These are phyloP conservation scores for Melanotus villosus DNA, from an alignment of 2,888 invertebrate genomes.

Conservation along the genomic window DNA sequence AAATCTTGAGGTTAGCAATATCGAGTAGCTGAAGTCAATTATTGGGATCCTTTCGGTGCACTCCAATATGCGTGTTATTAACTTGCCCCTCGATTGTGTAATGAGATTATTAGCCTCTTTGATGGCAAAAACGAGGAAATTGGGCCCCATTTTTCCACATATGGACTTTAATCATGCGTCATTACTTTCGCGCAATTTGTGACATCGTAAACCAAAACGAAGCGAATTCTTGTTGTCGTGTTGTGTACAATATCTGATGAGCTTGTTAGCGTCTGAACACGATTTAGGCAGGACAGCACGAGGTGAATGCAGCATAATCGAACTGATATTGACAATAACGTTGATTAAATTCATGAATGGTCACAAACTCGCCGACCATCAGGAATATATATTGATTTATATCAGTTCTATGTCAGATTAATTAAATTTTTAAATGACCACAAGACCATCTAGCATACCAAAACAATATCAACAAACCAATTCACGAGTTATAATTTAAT, in stretches of 20 bases:
- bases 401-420: constrained; percentile 43
- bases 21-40: constrained; percentile 27
- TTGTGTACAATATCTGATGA: constrained; percentile 32
- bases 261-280: constrained; percentile 35
- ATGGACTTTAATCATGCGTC: constrained; percentile 28
- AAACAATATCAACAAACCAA: constrained; percentile 56
- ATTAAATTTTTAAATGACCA: constrained; percentile 49
- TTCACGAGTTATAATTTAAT: constrained; percentile 55
- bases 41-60: constrained; percentile 26
- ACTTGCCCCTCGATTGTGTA: constrained; percentile 23
- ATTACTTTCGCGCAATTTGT: constrained; percentile 30
- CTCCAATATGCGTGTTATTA: constrained; percentile 24
- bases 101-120: constrained; percentile 27
- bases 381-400: constrained; percentile 29
- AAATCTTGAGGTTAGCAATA: constrained; percentile 26
- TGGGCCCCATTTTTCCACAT: constrained; percentile 21
- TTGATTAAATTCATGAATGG: constrained; percentile 35
- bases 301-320: constrained; percentile 23
- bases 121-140: constrained; percentile 20
- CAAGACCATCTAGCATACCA: constrained; percentile 51
- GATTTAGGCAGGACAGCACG: constrained; percentile 24
- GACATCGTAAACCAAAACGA: constrained; percentile 13
- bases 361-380: constrained; percentile 1
- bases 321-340: constrained; percentile 32
- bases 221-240: constrained; percentile 15